Evolutionary conservation across 2,888 invertebrate species (phyloP).

Genomic region (Colostygia pectinataria): DNA sequence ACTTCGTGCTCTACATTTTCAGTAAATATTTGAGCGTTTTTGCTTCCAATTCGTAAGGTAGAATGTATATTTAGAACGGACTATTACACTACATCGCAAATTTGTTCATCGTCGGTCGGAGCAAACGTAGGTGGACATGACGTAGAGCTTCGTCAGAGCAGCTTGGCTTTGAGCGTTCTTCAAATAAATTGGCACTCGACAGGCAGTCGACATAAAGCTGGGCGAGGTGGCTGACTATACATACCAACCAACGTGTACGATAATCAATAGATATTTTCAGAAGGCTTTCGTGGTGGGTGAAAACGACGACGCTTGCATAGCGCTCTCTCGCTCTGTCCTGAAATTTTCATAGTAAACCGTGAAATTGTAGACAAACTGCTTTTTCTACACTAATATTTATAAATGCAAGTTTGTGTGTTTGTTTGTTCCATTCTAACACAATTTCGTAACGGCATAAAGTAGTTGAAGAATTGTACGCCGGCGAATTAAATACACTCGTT

Average conservation of each 20-base stretch:
- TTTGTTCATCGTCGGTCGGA: slow-evolving; percentile 44
- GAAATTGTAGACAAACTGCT: slow-evolving; percentile 43
- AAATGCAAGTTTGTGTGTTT: too few species aligned
- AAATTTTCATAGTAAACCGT: slow-evolving; percentile 66
- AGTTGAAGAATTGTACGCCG: too few species aligned
- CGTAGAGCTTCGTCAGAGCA: slow-evolving; percentile 46
- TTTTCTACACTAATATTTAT: not conserved
- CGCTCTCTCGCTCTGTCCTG: slow-evolving; percentile 65
- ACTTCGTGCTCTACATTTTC: slow-evolving; percentile 1
- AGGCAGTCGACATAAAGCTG: slow-evolving; percentile 66
- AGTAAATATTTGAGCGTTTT: slow-evolving; percentile 26
- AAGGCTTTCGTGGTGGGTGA: slow-evolving; percentile 77
- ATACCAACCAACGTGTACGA: slow-evolving; percentile 73
- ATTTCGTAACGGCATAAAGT: too few species aligned
- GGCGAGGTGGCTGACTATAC: slow-evolving; percentile 61
- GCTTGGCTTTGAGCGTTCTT: slow-evolving; percentile 57
- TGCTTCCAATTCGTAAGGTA: slow-evolving; percentile 44
- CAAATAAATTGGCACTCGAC: slow-evolving; percentile 80
- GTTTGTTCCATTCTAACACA: too few species aligned
- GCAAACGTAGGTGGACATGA: slow-evolving; percentile 50
- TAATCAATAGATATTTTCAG: slow-evolving; percentile 84
- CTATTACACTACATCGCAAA: slow-evolving; percentile 42
- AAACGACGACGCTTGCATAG: slow-evolving; percentile 53
- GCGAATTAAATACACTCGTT: not conserved
- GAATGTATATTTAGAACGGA: slow-evolving; percentile 49